A percentile compares a stretch with the other conserved stretches of the same genome.
phyloP scores from a whole-genome alignment of 2,113 vertebrate species.

The Epinephelus cyanopodus region DNA sequence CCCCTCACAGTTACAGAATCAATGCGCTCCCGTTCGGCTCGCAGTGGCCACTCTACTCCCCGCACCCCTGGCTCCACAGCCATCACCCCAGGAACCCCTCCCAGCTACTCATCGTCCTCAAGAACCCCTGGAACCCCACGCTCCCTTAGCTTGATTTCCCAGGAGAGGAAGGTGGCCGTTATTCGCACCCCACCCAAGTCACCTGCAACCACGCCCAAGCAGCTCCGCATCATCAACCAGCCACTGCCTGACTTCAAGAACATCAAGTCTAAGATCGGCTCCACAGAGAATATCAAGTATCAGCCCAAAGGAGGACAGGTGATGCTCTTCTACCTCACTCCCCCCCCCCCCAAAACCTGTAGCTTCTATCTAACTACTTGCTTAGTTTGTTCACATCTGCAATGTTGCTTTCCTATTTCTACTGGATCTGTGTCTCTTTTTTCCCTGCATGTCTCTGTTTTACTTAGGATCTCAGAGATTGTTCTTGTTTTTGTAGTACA shows the following conservation, averaged over 20 bases:
- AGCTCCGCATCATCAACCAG: slow-evolving; percentile 95
- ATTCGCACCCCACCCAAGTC: slow-evolving; percentile 97
- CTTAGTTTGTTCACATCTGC: slow-evolving; percentile 1
- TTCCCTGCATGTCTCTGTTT: background rate
- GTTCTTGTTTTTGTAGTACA: background rate
- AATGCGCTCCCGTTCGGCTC: slow-evolving; percentile 92
- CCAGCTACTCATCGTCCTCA: slow-evolving; percentile 95
- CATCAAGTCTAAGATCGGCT: slow-evolving; percentile 96
- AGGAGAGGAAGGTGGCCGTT: slow-evolving; percentile 95
- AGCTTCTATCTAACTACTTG: background rate
- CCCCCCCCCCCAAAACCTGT: background rate
- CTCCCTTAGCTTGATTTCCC: slow-evolving; percentile 93
- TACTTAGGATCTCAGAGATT: background rate
- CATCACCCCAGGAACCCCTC: slow-evolving; percentile 95
- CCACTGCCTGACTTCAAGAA: slow-evolving; percentile 98
- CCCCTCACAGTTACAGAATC: slow-evolving; percentile 88
- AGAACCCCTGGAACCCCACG: slow-evolving; percentile 94
- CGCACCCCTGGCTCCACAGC: slow-evolving; percentile 95
- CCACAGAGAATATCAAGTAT: slow-evolving; percentile 98
- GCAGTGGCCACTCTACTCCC: slow-evolving; percentile 96
- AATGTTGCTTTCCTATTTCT: background rate
- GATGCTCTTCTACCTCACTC: slow-evolving; percentile 63
- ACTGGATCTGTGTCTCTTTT: slow-evolving; percentile 7
- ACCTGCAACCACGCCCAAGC: slow-evolving; percentile 94
- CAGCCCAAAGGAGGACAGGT: slow-evolving; percentile 99